phyloP scores from a whole-genome alignment of 2,888 invertebrate species.

The Ganaspis brasiliensis region DNA sequence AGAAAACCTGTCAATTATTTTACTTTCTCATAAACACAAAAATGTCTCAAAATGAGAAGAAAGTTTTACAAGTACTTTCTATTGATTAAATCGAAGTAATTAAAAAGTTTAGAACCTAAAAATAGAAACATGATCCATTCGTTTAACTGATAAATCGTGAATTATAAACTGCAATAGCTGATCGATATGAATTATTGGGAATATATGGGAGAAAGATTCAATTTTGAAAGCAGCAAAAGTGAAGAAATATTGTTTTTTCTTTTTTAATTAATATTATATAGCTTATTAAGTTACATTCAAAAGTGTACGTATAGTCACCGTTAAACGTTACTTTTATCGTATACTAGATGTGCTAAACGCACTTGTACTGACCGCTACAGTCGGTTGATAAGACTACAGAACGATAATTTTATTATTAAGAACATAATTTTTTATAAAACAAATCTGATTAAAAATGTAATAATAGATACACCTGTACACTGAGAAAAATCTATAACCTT shows the following conservation, averaged over 20 bases:
- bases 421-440: too few species aligned
- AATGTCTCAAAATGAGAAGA: constrained; percentile 57
- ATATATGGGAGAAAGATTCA: constrained; percentile 58
- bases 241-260: constrained; percentile 54
- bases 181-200: too few species aligned
- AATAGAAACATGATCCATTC: too few species aligned
- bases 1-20: constrained; percentile 47
- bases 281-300: constrained; percentile 73
- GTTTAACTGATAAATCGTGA: too few species aligned
- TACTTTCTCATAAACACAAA: constrained; percentile 52
- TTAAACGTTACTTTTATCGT: constrained; percentile 76
- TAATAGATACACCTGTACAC: too few species aligned
- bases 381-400: constrained; percentile 72
- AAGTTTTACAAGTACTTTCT: too few species aligned
- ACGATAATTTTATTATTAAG: constrained; percentile 8
- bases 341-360: constrained; percentile 81
- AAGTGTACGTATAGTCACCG: constrained; percentile 72
- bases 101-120: too few species aligned
- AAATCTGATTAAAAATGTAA: too few species aligned
- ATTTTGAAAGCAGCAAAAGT: too few species aligned
- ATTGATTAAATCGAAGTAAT: too few species aligned
- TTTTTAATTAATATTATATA: constrained; percentile 78
- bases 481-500: too few species aligned
- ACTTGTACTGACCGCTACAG: constrained; percentile 80
- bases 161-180: too few species aligned